Evolutionary conservation across 2,113 vertebrate species (phyloP), one percentile per base, ranked within the genome.

Genomic region (Nerophis lumbriciformis): DNA sequence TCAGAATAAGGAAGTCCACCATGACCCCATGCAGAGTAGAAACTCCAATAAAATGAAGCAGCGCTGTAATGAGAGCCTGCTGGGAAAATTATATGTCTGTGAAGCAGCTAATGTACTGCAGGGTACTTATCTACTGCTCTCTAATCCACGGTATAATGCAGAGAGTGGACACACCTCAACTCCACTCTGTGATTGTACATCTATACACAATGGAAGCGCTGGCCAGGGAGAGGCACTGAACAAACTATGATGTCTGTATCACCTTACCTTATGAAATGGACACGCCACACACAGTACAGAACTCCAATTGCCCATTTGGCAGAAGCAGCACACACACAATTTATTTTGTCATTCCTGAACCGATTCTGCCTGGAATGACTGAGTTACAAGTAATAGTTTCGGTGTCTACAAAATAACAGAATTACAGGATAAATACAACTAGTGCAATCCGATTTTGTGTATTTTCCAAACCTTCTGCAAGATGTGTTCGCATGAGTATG

Each of bases 51-150:
- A 81, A 86, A 69, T 49, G n/a, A 80, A 73, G 77, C 68, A 75
- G 71, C 57, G 62, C 75, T 69, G 66, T 87, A 90, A 90, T 88
- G 81, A 90, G 73, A 87, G 79, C 82, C 79, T 80, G 82, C 82
- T 86, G 84, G 70, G 86, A 82, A 88, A 90, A 89, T 90, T 53
- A 89, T 83, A 90, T 47, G 80, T 79, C 79, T 88, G 65, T 54
- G 74, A 71, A 66, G 78, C 84, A 77, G 76, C 82, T 81, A 77
- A 78, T 71, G 75, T 69, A 82, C 78, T 71, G 66, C 66, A 86
- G 79, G 78, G 80, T 86, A 87, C 84, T 83, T 88, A 90, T 89
- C 88, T 88, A 75, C 80, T 77, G 53, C 80, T 85, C 71, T 85
- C 86, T 81, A 79, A 80, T 67, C 82, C 73, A 75, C 70, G 55